phyloP scores from a whole-genome alignment of 2,888 invertebrate genomes.

The Sympetrum striolatum region DNA sequence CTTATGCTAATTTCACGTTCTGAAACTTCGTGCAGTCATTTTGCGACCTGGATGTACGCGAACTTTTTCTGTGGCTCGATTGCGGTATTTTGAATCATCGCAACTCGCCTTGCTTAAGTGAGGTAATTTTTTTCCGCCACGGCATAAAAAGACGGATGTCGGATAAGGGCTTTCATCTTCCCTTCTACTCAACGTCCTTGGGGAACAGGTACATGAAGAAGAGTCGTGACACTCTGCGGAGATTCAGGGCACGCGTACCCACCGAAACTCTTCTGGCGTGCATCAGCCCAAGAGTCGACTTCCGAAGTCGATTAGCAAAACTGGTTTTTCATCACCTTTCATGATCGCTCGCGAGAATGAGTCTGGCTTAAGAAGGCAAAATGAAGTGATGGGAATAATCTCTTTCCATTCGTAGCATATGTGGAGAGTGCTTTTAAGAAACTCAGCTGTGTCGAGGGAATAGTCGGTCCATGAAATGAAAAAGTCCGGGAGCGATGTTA shows the following conservation, averaged over 20 bases:
- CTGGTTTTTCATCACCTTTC: background rate
- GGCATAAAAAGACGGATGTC: background rate
- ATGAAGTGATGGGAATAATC: background rate
- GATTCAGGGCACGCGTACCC: background rate
- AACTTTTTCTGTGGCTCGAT: background rate
- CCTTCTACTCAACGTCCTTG: background rate
- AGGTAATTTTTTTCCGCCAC: background rate
- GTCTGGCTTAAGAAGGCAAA: background rate
- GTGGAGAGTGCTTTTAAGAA: too few relatives aligned
- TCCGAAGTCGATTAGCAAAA: background rate
- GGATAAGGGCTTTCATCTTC: background rate
- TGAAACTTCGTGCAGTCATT: too few relatives aligned
- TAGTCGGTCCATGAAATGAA: too few relatives aligned
- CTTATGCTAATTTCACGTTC: too few relatives aligned
- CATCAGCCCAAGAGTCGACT: background rate
- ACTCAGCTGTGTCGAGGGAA: too few relatives aligned
- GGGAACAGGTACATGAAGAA: background rate
- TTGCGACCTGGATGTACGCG: too few relatives aligned
- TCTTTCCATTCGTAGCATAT: background rate
- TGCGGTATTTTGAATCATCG: background rate
- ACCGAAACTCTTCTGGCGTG: background rate
- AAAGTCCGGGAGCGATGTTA: too few relatives aligned
- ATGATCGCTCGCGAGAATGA: background rate
- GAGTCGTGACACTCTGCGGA: background rate
- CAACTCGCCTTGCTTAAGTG: background rate